Evolutionary conservation across 1,140 invertebrate genomes (phyloP).

Genomic region (Rhopalosiphum padi): DNA sequence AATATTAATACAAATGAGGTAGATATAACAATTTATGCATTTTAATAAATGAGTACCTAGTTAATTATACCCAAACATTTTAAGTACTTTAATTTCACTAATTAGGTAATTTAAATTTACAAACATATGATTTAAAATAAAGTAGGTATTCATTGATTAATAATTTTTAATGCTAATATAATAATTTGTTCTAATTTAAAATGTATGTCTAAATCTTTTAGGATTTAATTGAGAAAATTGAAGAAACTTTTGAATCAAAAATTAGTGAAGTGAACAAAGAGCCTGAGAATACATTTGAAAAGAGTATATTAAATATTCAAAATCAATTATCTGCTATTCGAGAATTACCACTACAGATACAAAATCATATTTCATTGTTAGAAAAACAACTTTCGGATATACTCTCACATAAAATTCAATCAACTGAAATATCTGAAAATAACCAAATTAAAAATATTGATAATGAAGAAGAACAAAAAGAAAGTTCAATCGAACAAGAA

Average conservation of each 20-base stretch:
- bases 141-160: background rate
- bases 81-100: background rate
- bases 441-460: background rate
- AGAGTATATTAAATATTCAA: slow-evolving; percentile 45
- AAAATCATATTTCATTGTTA: slow-evolving; percentile 48
- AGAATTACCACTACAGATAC: slow-evolving; percentile 33
- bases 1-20: background rate
- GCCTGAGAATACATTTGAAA: slow-evolving; percentile 30
- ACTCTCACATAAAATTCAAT: slow-evolving; percentile 12
- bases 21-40: background rate
- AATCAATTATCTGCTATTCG: slow-evolving; percentile 37
- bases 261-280: background rate
- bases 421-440: background rate
- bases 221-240: background rate
- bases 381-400: slow-evolving; percentile 50
- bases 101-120: background rate
- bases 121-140: background rate
- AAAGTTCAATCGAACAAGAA: background rate
- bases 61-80: background rate
- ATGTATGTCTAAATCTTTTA: background rate
- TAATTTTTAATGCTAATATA: background rate
- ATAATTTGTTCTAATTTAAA: background rate
- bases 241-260: background rate
- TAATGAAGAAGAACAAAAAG: background rate
- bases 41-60: background rate